These are phyloP conservation scores for Erebia aethiops DNA, from an alignment of 2,888 invertebrate species.

Conservation along the genomic window DNA sequence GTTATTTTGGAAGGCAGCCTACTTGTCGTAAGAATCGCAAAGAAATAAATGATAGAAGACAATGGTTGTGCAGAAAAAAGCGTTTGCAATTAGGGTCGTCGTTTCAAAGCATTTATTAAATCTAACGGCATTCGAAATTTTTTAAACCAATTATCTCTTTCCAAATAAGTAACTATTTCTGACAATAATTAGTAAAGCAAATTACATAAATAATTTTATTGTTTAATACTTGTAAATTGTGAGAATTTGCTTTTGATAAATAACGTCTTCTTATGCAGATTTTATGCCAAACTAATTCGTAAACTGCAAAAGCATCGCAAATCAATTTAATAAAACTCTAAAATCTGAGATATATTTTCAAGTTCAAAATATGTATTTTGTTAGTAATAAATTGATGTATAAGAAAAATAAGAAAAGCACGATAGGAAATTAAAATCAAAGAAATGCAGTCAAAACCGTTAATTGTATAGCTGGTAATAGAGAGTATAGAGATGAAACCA, in stretches of 20 bases:
- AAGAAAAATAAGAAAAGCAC: background rate
- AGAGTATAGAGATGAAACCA: background rate
- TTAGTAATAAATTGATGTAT: too few species aligned
- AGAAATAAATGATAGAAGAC: conserved; percentile 51
- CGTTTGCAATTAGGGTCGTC: conserved; percentile 44
- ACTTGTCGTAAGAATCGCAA: conserved; percentile 53
- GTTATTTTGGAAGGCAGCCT: conserved; percentile 48
- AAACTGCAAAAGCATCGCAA: too few species aligned
- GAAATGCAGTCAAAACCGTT: background rate
- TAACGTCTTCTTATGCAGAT: too few species aligned
- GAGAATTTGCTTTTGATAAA: too few species aligned
- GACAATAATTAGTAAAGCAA: background rate
- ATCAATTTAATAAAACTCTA: too few species aligned
- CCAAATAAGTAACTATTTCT: background rate
- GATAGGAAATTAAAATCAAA: background rate
- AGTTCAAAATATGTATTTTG: too few species aligned
- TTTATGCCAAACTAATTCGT: too few species aligned
- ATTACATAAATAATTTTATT: background rate
- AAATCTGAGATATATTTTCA: too few species aligned
- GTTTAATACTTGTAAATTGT: too few species aligned
- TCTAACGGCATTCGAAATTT: background rate
- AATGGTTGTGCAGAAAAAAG: conserved; percentile 59
- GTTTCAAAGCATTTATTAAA: conserved; percentile 4
- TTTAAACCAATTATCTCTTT: background rate
- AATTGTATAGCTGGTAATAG: too few species aligned